Evolutionary conservation across 1,140 invertebrate genomes (phyloP).

Genomic region (Hermetia illucens): DNA sequence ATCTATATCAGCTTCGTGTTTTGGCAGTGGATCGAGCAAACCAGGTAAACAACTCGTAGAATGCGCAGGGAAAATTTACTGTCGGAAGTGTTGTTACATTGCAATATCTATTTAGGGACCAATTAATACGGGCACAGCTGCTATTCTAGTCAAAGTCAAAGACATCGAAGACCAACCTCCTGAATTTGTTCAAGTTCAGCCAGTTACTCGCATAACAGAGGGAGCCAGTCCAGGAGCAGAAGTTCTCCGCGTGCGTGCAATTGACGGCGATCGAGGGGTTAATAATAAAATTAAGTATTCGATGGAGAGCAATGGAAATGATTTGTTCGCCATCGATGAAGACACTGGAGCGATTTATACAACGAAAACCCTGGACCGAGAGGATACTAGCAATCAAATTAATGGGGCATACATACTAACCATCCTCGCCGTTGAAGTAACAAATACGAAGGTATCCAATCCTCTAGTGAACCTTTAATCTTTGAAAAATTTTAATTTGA

Average conservation of each 20-base stretch:
- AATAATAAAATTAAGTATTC: constrained; percentile 78
- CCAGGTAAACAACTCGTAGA: too few relatives aligned
- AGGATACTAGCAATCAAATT: constrained; percentile 56
- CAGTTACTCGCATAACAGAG: constrained; percentile 75
- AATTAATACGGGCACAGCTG: constrained; percentile 72
- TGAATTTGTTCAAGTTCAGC: constrained; percentile 73
- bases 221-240: constrained; percentile 65
- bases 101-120: constrained; percentile 24
- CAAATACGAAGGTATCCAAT: constrained; percentile 30
- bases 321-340: constrained; percentile 59
- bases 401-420: constrained; percentile 79
- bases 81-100: too few relatives aligned
- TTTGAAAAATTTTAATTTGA: constrained; percentile 2
- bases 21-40: constrained; percentile 75
- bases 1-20: constrained; percentile 72
- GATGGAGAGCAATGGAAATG: constrained; percentile 57
- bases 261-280: constrained; percentile 82
- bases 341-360: constrained; percentile 69
- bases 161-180: constrained; percentile 86
- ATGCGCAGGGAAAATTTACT: constrained; percentile 52
- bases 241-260: constrained; percentile 74
- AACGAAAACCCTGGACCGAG: constrained; percentile 60
- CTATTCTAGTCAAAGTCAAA: constrained; percentile 70
- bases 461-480: background rate
- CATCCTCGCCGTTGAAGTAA: constrained; percentile 51